phyloP scores from a whole-genome alignment of 2,113 vertebrate species.

The Sinocyclocheilus rhinocerous region DNA sequence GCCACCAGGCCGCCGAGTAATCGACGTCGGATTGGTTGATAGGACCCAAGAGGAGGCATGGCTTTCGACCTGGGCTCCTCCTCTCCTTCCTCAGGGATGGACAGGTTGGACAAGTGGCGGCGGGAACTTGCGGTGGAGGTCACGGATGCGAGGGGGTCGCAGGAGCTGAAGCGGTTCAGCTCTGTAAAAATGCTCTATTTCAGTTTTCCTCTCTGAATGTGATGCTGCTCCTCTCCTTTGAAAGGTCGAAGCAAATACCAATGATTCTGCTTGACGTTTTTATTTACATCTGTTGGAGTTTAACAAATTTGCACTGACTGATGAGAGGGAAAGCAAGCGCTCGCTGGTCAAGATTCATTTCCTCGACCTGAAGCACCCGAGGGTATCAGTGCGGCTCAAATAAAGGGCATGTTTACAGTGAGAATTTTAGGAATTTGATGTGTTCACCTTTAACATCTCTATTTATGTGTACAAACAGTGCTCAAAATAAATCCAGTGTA shows the following conservation, averaged over 20 bases:
- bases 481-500: conserved; percentile 32
- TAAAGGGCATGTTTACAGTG: conserved; percentile 13
- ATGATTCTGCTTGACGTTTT: conserved; percentile 4
- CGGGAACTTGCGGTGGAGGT: conserved; percentile 50
- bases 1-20: conserved; percentile 70
- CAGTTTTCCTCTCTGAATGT: not conserved
- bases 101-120: conserved; percentile 55
- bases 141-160: conserved; percentile 75
- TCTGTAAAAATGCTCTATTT: not conserved
- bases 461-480: conserved; percentile 43
- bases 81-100: conserved; percentile 58
- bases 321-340: not conserved
- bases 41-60: conserved; percentile 40
- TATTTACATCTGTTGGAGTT: conserved; percentile 14
- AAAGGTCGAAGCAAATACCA: conserved; percentile 36
- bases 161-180: conserved; percentile 77
- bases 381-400: not conserved
- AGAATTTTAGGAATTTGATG: not conserved
- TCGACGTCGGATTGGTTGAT: conserved; percentile 72
- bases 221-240: not conserved
- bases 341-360: conserved; percentile 3
- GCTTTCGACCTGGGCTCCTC: not conserved
- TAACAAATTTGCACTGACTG: conserved; percentile 9
- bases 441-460: conserved; percentile 17
- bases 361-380: not conserved